These are phyloP conservation scores for Itoplectis maculator DNA, from an alignment of 2,888 invertebrate genomes.

Conservation along the genomic window DNA sequence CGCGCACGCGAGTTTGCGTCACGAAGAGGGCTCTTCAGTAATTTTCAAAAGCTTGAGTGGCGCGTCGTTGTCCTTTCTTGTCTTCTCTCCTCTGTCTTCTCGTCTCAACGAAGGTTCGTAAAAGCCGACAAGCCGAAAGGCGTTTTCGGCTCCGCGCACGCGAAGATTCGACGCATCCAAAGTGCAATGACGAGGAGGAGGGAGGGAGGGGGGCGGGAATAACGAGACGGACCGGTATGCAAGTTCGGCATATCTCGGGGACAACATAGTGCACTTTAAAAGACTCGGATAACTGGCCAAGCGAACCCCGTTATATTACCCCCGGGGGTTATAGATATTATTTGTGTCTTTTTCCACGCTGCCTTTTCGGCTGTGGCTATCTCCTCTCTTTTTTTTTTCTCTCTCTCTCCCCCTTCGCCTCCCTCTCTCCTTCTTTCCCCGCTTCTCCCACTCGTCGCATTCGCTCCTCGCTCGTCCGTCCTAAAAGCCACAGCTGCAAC, in stretches of 20 bases:
- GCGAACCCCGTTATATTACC: slow-evolving; percentile 82
- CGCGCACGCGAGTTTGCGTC: slow-evolving; percentile 9
- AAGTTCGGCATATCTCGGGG: slow-evolving; percentile 77
- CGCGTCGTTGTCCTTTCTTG: no score
- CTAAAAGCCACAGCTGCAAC: slow-evolving; percentile 34
- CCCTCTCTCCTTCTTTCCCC: slow-evolving; percentile 14
- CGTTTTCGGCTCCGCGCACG: slow-evolving; percentile 56
- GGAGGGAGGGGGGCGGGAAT: no score
- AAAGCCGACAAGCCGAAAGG: slow-evolving; percentile 65
- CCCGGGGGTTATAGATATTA: slow-evolving; percentile 80
- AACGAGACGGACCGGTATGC: slow-evolving; percentile 70
- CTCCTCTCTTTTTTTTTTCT: slow-evolving; percentile 33
- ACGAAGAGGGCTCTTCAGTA: slow-evolving; percentile 31
- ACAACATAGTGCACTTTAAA: slow-evolving; percentile 83
- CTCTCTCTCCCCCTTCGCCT: slow-evolving; percentile 7
- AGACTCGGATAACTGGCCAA: slow-evolving; percentile 79
- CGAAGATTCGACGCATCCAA: not conserved
- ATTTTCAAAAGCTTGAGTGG: slow-evolving; percentile 54
- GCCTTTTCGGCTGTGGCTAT: slow-evolving; percentile 43
- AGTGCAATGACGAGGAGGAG: slow-evolving; percentile 16
- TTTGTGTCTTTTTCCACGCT: slow-evolving; percentile 74
- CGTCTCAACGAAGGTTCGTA: slow-evolving; percentile 37
- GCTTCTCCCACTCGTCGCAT: slow-evolving; percentile 38
- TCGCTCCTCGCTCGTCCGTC: slow-evolving; percentile 29
- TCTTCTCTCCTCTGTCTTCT: slow-evolving; percentile 19